Evolutionary conservation across 2,888 invertebrate genomes (phyloP).

Genomic region (Ligdia adustata): DNA sequence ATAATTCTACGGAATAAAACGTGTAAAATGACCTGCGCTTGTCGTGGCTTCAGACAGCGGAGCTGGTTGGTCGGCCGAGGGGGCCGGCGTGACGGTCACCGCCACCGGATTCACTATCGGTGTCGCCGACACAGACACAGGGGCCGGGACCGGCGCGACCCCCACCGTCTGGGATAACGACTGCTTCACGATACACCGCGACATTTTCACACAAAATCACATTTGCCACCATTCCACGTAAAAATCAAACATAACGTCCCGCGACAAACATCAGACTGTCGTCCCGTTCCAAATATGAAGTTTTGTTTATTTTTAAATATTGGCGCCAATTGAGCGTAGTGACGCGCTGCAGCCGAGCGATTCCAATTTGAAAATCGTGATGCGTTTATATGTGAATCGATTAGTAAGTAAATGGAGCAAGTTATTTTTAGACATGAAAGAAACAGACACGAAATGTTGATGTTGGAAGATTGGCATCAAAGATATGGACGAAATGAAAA

Average conservation of each 20-base stretch:
- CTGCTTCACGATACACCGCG: conserved; percentile 79
- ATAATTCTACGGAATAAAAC: neutral
- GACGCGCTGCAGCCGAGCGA: conserved; percentile 61
- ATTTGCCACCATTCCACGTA: conserved; percentile 60
- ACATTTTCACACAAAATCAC: conserved; percentile 61
- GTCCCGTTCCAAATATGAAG: conserved; percentile 77
- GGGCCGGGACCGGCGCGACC: conserved; percentile 39
- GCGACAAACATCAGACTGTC: conserved; percentile 79
- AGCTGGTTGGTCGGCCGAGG: conserved; percentile 41
- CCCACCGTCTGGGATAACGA: conserved; percentile 62
- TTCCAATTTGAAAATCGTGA: conserved; percentile 46
- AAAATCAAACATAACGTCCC: conserved; percentile 43
- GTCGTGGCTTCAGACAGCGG: conserved; percentile 45
- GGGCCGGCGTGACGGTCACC: conserved; percentile 49
- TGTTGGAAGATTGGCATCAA: conserved; percentile 1
- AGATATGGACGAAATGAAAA: neutral
- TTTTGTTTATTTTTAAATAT: conserved; percentile 82
- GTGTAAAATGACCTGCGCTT: conserved; percentile 51
- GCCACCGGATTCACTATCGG: conserved; percentile 45
- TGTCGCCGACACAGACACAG: conserved; percentile 38
- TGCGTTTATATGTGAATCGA: conserved; percentile 25
- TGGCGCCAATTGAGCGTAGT: conserved; percentile 73
- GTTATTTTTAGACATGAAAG: conserved; percentile 19
- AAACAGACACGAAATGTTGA: conserved; percentile 5
- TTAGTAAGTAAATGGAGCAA: conserved; percentile 17